Percentiles rank a stretch among this genome's conserved stretches.
phyloP scores from a whole-genome alignment of 2,113 vertebrate species.

The Crocuta crocuta region DNA sequence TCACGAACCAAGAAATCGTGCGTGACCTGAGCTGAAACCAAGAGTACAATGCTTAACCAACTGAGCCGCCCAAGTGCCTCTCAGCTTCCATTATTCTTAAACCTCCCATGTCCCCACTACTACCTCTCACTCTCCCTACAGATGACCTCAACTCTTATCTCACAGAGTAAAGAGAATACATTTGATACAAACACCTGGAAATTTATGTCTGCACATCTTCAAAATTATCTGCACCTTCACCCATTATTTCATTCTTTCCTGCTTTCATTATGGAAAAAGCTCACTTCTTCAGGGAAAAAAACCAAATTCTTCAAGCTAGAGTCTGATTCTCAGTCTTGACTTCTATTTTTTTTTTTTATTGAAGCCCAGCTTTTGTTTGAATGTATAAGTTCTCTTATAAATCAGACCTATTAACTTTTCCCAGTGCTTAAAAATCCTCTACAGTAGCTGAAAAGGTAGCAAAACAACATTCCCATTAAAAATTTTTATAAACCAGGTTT shows the following conservation, averaged over 20 bases:
- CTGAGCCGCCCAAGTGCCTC: too few species aligned
- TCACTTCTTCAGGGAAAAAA: background rate
- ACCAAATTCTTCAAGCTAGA: background rate
- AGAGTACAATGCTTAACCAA: too few species aligned
- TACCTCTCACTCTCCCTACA: background rate
- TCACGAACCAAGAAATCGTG: too few species aligned
- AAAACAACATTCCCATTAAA: background rate
- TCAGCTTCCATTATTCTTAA: background rate
- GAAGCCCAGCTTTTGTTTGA: background rate
- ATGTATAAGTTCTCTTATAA: background rate
- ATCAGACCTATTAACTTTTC: background rate
- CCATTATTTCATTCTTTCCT: background rate
- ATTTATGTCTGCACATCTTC: background rate
- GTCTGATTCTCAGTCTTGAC: background rate
- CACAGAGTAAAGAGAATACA: background rate
- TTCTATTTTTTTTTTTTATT: background rate
- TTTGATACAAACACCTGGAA: background rate
- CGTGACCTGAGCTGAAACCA: too few species aligned
- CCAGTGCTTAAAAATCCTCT: background rate
- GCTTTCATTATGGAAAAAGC: background rate
- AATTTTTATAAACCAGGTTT: background rate
- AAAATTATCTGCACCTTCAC: background rate
- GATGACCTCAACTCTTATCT: background rate
- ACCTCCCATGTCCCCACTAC: background rate
- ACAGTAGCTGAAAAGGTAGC: background rate